Evolutionary conservation across 2,113 vertebrate species (phyloP), one percentile per base, ranked within the genome.

Genomic region (Eulemur rufifrons): DNA sequence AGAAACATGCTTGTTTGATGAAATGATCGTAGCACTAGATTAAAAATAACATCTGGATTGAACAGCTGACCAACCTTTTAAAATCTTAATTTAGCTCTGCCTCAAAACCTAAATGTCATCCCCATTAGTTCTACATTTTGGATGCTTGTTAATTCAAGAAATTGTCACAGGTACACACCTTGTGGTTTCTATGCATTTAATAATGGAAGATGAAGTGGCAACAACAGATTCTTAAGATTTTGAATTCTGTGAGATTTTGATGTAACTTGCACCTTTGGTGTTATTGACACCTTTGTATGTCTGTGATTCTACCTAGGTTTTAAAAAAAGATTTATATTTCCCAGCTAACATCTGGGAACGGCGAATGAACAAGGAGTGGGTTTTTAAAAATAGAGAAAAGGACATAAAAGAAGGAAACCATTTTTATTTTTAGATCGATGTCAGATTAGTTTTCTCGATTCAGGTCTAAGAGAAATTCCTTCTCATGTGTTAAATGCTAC

Each of bases 221-320:
- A 87, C 50, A 88, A 20, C 45, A 73, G 78, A 96, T 76, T 34
- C 77, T 89, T 54, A 74, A 63, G 85, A 95, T 95, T 93, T 80
- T 96, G 23, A 95, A 89, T 95, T 94, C 77, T 37, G 94, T 86
- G 89, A 89, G 85, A 87, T 96, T 91, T 91, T 90, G 82, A 89
- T 96, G 81, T 68, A 94, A n/a, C n/a, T n/a, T n/a, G 84, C 96
- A 98, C 96, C 76, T 91, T 94, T 93, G 68, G 89, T 98, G 91
- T 97, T 86, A 97, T 81, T 61, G 83, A 92, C 97, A 97, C 94
- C 96, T 95, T 68, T 3, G 20, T 20, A 37, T 92, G 88, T 52
- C 63, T 97, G 93, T 80, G 93, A 98, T 59, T 86, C 92, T 81
- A 77, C 61, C 45, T 15, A 66, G 54, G n/a, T 86, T 97, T 97